Evolutionary conservation across 2,113 vertebrate species (phyloP).

Genomic region (Marmota flaviventris): DNA sequence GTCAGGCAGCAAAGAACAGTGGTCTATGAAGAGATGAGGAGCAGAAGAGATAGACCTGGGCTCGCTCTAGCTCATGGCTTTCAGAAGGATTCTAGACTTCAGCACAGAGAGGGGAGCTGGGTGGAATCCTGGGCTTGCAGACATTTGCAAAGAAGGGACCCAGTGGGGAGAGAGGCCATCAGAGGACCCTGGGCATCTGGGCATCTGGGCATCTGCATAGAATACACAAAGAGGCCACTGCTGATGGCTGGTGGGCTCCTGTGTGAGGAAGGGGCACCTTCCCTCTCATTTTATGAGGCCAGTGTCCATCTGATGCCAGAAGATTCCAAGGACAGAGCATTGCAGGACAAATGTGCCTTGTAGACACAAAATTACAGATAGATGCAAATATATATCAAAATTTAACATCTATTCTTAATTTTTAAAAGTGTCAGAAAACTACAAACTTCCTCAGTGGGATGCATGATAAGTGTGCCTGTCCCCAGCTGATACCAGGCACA

Average conservation of each 20-base stretch:
- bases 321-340: background rate
- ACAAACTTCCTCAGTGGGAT: background rate
- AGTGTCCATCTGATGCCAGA: background rate
- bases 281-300: background rate
- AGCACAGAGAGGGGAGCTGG: background rate
- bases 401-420: background rate
- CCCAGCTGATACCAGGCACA: background rate
- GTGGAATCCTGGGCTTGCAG: background rate
- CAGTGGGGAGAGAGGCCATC: background rate
- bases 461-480: background rate
- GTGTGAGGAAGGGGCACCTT: background rate
- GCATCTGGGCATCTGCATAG: too few species aligned
- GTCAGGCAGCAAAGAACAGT: background rate
- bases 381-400: background rate
- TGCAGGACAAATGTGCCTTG: too few species aligned
- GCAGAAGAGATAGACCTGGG: background rate
- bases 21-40: too few species aligned
- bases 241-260: accelerated
- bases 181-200: too few species aligned
- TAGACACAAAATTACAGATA: background rate
- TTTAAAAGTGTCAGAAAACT: background rate
- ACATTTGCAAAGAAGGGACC: background rate
- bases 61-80: background rate
- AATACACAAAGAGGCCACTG: too few species aligned
- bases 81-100: background rate